Conservation (phyloP, 1,140 invertebrate species). For the Cecropterus lyciades region DNA sequence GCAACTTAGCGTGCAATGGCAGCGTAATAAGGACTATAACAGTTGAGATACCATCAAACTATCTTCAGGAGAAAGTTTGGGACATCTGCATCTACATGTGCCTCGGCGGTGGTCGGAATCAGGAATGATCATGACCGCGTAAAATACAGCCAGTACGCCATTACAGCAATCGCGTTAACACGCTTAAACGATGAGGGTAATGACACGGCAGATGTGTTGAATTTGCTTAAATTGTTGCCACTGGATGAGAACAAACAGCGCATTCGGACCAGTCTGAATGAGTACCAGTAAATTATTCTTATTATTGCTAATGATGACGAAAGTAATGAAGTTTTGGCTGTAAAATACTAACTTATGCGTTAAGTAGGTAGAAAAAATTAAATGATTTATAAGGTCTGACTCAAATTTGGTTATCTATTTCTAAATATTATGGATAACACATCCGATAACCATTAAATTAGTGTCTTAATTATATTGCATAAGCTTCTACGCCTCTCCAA, state of each 20-base stretch:
- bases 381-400: too few relatives aligned
- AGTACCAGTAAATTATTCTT: constrained; percentile 7
- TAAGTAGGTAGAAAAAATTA: background rate
- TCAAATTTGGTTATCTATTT: too few relatives aligned
- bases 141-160: constrained; percentile 60
- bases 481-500: background rate
- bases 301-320: background rate
- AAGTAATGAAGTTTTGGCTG: background rate
- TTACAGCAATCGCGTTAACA: constrained; percentile 71
- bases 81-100: constrained; percentile 31
- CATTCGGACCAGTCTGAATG: constrained; percentile 9
- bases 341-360: background rate
- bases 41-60: constrained; percentile 41
- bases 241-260: constrained; percentile 33
- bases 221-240: constrained; percentile 65
- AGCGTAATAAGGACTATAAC: constrained; percentile 27
- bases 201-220: constrained; percentile 73
- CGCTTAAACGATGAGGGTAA: constrained; percentile 73
- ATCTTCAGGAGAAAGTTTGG: constrained; percentile 37
- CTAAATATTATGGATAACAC: too few relatives aligned
- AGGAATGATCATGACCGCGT: constrained; percentile 61
- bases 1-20: constrained; percentile 12
- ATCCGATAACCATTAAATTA: too few relatives aligned
- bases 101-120: constrained; percentile 40
- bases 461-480: background rate